These are phyloP conservation scores for Magallana angulata DNA, from an alignment of 1,140 invertebrate species.

Conservation along the genomic window DNA sequence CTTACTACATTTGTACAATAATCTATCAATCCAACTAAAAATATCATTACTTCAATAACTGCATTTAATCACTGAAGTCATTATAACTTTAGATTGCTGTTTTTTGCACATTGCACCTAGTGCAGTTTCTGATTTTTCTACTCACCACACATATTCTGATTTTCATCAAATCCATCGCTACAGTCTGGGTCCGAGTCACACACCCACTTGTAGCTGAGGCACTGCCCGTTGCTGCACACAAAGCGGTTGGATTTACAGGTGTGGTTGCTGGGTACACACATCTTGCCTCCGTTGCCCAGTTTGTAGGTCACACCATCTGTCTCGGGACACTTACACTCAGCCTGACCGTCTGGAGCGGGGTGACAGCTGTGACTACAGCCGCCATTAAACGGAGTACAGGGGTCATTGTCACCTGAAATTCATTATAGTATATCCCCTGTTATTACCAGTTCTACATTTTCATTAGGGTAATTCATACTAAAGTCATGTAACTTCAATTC, in stretches of 20 bases:
- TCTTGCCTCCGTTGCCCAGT: slow-evolving; percentile 68
- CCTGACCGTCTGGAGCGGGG: slow-evolving; percentile 88
- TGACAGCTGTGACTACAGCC: slow-evolving; percentile 97
- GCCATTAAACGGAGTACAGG: slow-evolving; percentile 95
- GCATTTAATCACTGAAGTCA: no score
- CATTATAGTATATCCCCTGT: no score
- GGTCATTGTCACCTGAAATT: slow-evolving; percentile 84
- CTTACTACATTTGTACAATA: no score
- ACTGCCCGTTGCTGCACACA: slow-evolving; percentile 95
- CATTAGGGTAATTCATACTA: no score
- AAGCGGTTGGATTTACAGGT: slow-evolving; percentile 94
- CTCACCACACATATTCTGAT: slow-evolving; percentile 95
- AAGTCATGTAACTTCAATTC: no score
- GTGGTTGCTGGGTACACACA: slow-evolving; percentile 79
- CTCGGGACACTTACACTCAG: slow-evolving; percentile 73
- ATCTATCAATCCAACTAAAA: no score
- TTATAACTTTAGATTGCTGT: no score
- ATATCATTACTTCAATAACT: no score
- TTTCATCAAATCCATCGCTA: slow-evolving; percentile 96
- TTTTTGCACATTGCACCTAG: no score
- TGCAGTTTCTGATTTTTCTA: neutral
- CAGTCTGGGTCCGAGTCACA: slow-evolving; percentile 96
- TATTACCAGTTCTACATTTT: neutral
- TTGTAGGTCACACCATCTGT: slow-evolving; percentile 43
- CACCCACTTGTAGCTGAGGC: slow-evolving; percentile 96